Conservation (phyloP, 2,888 invertebrate species). For the Ernsta delagoae region DNA sequence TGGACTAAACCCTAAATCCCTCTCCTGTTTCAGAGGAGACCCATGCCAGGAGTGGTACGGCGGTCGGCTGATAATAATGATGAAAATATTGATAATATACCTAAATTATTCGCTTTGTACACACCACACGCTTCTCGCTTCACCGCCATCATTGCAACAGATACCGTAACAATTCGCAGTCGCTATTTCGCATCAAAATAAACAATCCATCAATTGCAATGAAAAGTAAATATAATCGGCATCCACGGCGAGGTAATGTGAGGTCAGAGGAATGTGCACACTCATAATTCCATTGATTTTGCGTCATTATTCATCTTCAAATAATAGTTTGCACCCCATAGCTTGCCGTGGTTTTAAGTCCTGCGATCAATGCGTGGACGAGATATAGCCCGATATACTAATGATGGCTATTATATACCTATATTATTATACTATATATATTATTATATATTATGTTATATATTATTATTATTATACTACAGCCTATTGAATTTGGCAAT, state of each 20-base stretch:
- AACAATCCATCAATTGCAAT: constrained; percentile 52
- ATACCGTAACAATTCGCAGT: background rate
- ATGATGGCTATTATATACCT: background rate
- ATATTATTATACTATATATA: no score
- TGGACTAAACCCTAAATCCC: no score
- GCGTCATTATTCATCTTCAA: constrained; percentile 79
- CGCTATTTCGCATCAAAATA: constrained; percentile 35
- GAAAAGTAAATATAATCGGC: constrained; percentile 48
- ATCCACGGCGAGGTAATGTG: constrained; percentile 41
- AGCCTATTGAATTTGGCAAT: background rate
- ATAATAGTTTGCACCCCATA: constrained; percentile 82
- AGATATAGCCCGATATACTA: constrained; percentile 46
- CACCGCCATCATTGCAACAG: background rate
- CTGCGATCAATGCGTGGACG: constrained; percentile 48
- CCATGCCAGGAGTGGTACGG: no score
- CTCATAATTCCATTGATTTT: constrained; percentile 77
- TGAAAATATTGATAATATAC: no score
- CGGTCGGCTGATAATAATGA: no score
- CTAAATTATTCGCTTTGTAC: no score
- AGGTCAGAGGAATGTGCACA: constrained; percentile 77
- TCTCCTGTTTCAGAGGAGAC: no score
- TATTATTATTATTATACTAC: no score
- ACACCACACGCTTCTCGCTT: background rate
- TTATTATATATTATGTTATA: no score
- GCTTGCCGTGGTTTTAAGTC: constrained; percentile 66